A percentile compares a stretch with the other conserved stretches of the same genome.
phyloP scores from a whole-genome alignment of 2,888 invertebrate genomes.

The Ecliptopera silaceata region DNA sequence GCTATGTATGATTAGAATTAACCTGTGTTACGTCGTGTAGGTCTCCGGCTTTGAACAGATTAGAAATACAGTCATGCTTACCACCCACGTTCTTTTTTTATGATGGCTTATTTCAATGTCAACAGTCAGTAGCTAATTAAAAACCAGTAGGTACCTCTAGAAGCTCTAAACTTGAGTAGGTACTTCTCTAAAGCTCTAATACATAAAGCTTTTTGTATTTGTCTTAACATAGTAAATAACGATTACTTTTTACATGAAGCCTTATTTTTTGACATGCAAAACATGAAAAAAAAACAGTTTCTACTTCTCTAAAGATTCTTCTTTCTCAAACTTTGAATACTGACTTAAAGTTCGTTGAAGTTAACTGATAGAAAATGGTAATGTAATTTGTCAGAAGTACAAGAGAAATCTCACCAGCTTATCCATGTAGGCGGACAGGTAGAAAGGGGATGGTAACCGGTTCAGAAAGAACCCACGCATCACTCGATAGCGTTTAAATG shows the following conservation, averaged over 20 bases:
- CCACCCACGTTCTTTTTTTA: not conserved
- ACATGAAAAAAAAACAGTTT: no score
- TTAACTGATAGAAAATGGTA: not conserved
- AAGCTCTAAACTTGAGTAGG: no score
- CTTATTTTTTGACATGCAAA: no score
- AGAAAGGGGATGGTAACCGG: slow-evolving; percentile 34
- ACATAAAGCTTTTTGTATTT: no score
- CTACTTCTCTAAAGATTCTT: no score
- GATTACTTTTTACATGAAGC: no score
- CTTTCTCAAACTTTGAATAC: no score
- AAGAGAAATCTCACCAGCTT: slow-evolving; percentile 7
- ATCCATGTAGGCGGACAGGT: slow-evolving; percentile 32
- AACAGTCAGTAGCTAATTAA: no score
- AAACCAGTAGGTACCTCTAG: no score
- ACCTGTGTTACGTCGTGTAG: slow-evolving; percentile 8
- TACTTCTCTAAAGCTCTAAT: no score
- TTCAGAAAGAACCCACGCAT: slow-evolving; percentile 19
- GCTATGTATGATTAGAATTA: slow-evolving; percentile 16
- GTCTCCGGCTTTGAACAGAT: slow-evolving; percentile 11
- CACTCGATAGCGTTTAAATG: not conserved
- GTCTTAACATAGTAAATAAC: no score
- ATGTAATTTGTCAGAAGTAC: not conserved
- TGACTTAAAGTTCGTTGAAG: no score
- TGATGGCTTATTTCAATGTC: not conserved
- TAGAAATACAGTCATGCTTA: not conserved